phyloP scores from a whole-genome alignment of 2,113 vertebrate genomes.

The Cottus gobio region DNA sequence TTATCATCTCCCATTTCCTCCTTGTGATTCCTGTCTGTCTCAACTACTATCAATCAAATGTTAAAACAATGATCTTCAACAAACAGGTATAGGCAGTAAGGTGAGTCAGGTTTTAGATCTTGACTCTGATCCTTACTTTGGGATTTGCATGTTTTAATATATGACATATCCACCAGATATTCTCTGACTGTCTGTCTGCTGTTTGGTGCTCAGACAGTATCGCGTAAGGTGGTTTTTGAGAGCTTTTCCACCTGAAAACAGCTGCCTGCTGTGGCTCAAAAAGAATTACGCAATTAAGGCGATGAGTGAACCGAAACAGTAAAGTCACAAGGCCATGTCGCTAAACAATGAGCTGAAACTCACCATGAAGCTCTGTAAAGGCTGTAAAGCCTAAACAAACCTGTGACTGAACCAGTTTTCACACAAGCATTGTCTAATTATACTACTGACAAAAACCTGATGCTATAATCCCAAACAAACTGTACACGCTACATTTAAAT shows the following conservation, averaged over 20 bases:
- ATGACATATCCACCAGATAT: no score
- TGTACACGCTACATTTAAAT: neutral
- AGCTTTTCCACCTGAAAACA: no score
- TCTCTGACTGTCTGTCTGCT: no score
- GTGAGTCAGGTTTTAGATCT: constrained; percentile 4
- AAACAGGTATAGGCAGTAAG: constrained; percentile 17
- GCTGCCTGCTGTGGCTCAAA: no score
- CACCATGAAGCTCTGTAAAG: neutral
- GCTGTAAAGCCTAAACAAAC: neutral
- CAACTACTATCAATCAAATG: neutral
- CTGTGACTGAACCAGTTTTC: neutral
- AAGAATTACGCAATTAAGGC: no score
- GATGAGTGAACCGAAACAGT: no score
- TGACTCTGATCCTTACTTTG: neutral
- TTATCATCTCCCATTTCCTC: neutral
- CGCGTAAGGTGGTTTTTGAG: no score
- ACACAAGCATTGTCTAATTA: neutral
- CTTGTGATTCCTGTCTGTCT: neutral
- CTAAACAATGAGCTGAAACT: neutral
- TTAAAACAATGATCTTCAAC: neutral
- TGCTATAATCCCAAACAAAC: neutral
- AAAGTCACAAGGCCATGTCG: no score
- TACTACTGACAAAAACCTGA: neutral
- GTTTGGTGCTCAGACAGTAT: no score
- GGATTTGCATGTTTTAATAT: neutral